A percentile compares a stretch with the other conserved stretches of the same genome.
Conservation (phyloP, 2,797 vertebrate genomes). For the Ctenopoma multispine region DNA sequence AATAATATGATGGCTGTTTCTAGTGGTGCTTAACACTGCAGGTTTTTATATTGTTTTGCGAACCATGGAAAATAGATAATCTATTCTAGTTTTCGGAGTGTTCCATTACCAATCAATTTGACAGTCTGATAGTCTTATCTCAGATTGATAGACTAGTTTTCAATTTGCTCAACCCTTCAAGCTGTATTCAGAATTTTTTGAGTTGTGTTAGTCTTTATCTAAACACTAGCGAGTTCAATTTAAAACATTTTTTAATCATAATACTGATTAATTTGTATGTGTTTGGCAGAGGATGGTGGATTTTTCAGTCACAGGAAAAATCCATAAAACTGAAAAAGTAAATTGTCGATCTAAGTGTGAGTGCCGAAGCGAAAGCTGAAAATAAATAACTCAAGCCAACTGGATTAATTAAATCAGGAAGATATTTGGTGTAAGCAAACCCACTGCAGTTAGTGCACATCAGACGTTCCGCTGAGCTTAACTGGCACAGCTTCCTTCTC, state of each 20-base stretch:
- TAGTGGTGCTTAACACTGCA: neutral
- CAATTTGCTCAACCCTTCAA: slow-evolving; percentile 25
- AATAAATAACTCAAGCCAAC: slow-evolving; percentile 20
- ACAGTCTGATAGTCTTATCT: slow-evolving; percentile 21
- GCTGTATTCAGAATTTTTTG: slow-evolving; percentile 17
- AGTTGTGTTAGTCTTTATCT: slow-evolving; percentile 12
- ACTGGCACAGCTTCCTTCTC: slow-evolving; percentile 28
- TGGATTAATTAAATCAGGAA: slow-evolving; percentile 36
- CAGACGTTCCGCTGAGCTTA: slow-evolving; percentile 39
- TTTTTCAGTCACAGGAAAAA: slow-evolving; percentile 26
- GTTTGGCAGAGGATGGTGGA: slow-evolving; percentile 8
- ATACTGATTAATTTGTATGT: slow-evolving; percentile 12
- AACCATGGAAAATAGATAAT: slow-evolving; percentile 11
- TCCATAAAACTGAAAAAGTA: slow-evolving; percentile 22
- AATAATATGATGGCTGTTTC: neutral
- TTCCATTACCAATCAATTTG: slow-evolving; percentile 31
- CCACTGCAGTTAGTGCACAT: slow-evolving; percentile 28
- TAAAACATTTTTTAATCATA: slow-evolving; percentile 29
- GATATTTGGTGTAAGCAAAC: slow-evolving; percentile 23
- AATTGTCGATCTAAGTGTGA: slow-evolving; percentile 4
- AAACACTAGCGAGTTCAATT: slow-evolving; percentile 23
- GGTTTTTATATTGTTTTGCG: slow-evolving; percentile 16
- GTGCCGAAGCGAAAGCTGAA: slow-evolving; percentile 10
- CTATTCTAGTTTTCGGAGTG: neutral
- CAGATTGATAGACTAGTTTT: slow-evolving; percentile 30